Evolutionary conservation across 2,888 invertebrate genomes (phyloP), one percentile per base, ranked within the genome.

Genomic region (Drosophila paramelanica): DNA sequence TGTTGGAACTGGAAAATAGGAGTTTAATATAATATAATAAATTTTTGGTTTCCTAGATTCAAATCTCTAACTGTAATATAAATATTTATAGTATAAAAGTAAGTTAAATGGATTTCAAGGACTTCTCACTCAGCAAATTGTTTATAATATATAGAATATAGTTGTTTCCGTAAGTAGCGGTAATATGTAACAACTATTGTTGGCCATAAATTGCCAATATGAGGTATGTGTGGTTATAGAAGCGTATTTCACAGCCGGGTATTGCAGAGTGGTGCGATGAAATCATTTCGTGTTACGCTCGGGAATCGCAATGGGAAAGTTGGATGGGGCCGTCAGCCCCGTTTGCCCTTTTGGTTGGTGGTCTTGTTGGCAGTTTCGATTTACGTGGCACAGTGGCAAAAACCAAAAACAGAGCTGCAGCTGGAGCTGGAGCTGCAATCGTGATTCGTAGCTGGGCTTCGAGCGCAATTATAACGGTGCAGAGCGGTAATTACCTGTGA

Each of bases 391-490:
- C 39, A 41, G 49, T 43, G 56, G 56, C 71, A 60, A 36, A 43
- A 42, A 31, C 39, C 23, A 49, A 41, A 39, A 20, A 27, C 38
- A 55, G 23, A 42, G 11, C 31, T 33, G 31, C 31, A 10, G 31
- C 31, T 66, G 58, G 20, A 39, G 17, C 41, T 55, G 58, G 58
- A 68, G 74, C 75, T 74, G 81, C 84, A 87, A 84, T 87, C 83
- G 86, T 89, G 88, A 89, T 88, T 89, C 86, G 88, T 89, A 89
- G 85, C 81, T 89, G 89, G 87, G 85, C 87, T 88, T 89, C 81
- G 86, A 83, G 79, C 73, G 90, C 90, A 90, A 91, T 90, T 91
- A 91, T 91, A 91, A 90, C 89, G 81, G 91, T 75, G 80, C 84
- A 79, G 89, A 90, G 89, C 79, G 87, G 90, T 85, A 89, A 89